phyloP scores from a whole-genome alignment of 2,113 vertebrate species.

The Zosterops borbonicus region DNA sequence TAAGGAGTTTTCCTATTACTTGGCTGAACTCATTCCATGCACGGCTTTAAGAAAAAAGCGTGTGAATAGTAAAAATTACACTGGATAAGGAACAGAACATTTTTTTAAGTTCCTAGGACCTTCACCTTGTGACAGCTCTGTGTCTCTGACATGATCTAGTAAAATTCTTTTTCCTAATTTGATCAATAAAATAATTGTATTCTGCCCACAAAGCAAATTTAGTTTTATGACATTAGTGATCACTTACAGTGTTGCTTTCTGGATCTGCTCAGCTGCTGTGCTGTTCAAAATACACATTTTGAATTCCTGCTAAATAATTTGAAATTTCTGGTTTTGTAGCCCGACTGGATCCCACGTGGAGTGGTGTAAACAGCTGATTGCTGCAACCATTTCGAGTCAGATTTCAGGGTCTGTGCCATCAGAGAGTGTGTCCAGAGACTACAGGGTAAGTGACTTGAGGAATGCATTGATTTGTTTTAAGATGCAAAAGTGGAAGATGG shows the following conservation, averaged over 20 bases:
- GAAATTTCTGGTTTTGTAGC: slow-evolving; percentile 73
- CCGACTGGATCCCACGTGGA: slow-evolving; percentile 94
- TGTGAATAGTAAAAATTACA: not conserved
- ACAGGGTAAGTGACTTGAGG: slow-evolving; percentile 79
- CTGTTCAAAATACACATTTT: not conserved
- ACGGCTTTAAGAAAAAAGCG: not conserved
- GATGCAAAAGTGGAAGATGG: not conserved
- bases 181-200: not conserved
- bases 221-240: not conserved
- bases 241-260: not conserved
- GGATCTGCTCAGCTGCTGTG: not conserved
- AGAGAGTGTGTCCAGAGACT: slow-evolving; percentile 82
- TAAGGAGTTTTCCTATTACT: not conserved
- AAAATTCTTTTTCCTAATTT: not conserved
- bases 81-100: not conserved
- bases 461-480: not conserved
- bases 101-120: not conserved
- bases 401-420: slow-evolving; percentile 81
- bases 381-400: slow-evolving; percentile 96
- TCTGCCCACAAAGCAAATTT: not conserved
- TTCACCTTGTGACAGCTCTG: not conserved
- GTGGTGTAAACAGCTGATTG: slow-evolving; percentile 99
- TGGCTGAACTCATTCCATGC: not conserved
- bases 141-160: not conserved
- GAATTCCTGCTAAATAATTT: not conserved